phyloP scores from a whole-genome alignment of 2,113 vertebrate species.

The Callorhinus ursinus region DNA sequence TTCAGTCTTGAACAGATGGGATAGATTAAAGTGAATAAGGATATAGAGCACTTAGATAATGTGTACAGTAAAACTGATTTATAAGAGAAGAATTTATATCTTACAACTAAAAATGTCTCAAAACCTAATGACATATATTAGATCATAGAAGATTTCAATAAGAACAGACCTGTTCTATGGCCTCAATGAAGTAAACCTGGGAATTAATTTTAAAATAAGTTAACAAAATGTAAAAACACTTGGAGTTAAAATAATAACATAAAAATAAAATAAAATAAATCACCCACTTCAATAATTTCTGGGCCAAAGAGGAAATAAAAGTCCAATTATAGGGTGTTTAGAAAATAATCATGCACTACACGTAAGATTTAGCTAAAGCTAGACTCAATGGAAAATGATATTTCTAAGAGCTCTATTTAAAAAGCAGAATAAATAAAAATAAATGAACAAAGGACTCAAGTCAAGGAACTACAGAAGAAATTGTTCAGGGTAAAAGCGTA shows the following conservation, averaged over 20 bases:
- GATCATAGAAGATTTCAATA: slow-evolving; percentile 11
- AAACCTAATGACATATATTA: neutral
- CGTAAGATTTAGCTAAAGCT: neutral
- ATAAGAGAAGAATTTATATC: slow-evolving; percentile 48
- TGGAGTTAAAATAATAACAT: slow-evolving; percentile 22
- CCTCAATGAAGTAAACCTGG: neutral
- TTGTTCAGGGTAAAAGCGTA: neutral
- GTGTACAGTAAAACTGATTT: slow-evolving; percentile 55
- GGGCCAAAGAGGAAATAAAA: slow-evolving; percentile 33
- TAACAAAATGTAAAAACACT: slow-evolving; percentile 14
- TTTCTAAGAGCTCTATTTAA: neutral
- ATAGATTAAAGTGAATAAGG: slow-evolving; percentile 12
- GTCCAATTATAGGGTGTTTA: neutral
- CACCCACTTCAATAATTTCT: slow-evolving; percentile 33
- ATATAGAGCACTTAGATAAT: slow-evolving; percentile 37
- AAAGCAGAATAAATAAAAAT: neutral
- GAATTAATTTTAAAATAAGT: slow-evolving; percentile 23
- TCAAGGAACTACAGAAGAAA: neutral
- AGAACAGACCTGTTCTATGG: neutral
- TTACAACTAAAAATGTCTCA: neutral
- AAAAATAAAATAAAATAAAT: slow-evolving; percentile 48
- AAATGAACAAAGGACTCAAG: slow-evolving; percentile 17
- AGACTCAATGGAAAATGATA: neutral
- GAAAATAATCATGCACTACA: neutral
- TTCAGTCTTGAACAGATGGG: slow-evolving; percentile 48